Percentiles rank a stretch among this genome's conserved stretches.
These are phyloP conservation scores for Clytia hemisphaerica DNA, from an alignment of 30 jellyfish, hydroid and myxozoan genomes.

Conservation along the genomic window DNA sequence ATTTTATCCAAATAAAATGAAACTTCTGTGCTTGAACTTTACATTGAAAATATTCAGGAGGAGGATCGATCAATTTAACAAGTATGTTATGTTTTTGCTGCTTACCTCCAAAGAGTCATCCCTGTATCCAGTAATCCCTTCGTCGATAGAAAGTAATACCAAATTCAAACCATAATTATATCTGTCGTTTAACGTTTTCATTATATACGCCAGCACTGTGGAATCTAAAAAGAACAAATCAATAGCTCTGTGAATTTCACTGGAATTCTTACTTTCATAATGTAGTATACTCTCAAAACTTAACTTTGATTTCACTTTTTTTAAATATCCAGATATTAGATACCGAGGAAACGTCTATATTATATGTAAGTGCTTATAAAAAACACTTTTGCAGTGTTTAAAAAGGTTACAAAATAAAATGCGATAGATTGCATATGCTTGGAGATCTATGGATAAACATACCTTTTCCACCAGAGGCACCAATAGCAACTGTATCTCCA, in stretches of 20 bases:
- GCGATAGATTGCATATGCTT: neutral
- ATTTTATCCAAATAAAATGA: no score
- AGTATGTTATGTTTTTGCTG: neutral
- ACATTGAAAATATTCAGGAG: no score
- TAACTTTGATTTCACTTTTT: neutral
- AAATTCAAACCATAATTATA: conserved; percentile 79
- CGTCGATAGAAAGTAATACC: conserved; percentile 81
- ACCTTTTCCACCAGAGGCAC: conserved; percentile 99
- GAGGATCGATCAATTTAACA: neutral
- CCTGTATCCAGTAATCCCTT: conserved; percentile 98
- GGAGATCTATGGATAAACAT: neutral
- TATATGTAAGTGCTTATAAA: no score
- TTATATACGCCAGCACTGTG: conserved; percentile 87
- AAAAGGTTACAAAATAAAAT: neutral
- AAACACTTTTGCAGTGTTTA: neutral
- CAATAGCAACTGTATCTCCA: conserved; percentile 98
- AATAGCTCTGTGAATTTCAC: neutral
- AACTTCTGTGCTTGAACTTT: neutral
- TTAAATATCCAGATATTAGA: no score
- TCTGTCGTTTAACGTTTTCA: conserved; percentile 89
- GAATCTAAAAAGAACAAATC: conserved; percentile 48
- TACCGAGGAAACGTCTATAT: no score
- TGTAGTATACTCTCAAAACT: neutral
- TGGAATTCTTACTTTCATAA: neutral
- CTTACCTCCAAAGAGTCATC: conserved; percentile 98